Evolutionary conservation across 2,113 vertebrate species (phyloP).

Genomic region (Ovibos moschatus): DNA sequence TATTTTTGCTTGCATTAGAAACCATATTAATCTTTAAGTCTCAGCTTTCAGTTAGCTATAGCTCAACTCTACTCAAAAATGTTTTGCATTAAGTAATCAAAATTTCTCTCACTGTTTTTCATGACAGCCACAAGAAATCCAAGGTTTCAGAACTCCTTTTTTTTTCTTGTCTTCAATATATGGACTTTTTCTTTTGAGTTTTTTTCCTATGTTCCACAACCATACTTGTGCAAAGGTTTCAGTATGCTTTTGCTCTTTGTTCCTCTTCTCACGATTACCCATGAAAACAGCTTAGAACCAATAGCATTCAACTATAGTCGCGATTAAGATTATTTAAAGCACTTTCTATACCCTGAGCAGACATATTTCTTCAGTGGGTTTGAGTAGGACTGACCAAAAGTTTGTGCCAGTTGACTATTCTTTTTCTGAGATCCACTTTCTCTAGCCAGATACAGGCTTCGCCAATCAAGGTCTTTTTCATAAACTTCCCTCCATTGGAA

Average conservation of each 20-base stretch:
- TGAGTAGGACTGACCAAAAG: conserved; percentile 92
- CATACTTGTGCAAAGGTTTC: conserved; percentile 67
- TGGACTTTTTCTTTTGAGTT: conserved; percentile 42
- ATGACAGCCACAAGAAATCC: conserved; percentile 59
- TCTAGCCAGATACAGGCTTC: conserved; percentile 99
- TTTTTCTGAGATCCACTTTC: conserved; percentile 99
- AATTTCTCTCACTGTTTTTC: conserved; percentile 57
- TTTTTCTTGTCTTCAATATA: conserved; percentile 21
- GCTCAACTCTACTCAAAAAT: conserved; percentile 29
- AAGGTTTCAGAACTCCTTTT: conserved; percentile 45
- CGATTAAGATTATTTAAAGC: conserved; percentile 65
- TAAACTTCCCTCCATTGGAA: conserved; percentile 98
- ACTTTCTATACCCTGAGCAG: conserved; percentile 69
- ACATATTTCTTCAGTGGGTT: conserved; percentile 82
- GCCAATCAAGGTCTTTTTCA: conserved; percentile 99
- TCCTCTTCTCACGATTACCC: conserved; percentile 63
- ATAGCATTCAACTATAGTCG: conserved; percentile 68
- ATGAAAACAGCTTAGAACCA: conserved; percentile 77
- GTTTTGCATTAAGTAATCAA: conserved; percentile 53
- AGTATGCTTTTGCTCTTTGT: conserved; percentile 56
- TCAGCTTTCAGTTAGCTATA: conserved; percentile 43
- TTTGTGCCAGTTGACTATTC: conserved; percentile 99
- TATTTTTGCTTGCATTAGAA: conserved; percentile 52
- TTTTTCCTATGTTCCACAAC: conserved; percentile 64
- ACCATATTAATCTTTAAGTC: conserved; percentile 43